Percentiles rank a stretch among this genome's conserved stretches.
phyloP scores from a whole-genome alignment of 2,797 vertebrate genomes.

The Psittacula echo region DNA sequence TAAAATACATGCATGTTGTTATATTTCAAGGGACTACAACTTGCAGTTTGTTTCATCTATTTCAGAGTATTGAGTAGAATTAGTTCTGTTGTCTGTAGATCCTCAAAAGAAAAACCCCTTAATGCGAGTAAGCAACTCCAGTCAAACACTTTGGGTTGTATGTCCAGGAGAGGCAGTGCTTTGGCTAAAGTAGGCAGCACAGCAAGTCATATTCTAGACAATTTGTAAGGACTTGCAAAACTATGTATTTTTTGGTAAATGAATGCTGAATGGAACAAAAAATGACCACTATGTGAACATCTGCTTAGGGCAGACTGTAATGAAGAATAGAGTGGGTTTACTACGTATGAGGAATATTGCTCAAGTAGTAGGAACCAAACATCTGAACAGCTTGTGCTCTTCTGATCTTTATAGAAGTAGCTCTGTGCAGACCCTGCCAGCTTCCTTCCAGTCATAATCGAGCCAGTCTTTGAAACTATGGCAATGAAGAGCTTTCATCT shows the following conservation, averaged over 20 bases:
- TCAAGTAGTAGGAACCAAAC: neutral
- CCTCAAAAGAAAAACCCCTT: neutral
- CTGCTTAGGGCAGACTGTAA: neutral
- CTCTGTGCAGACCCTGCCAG: neutral
- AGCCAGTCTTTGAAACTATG: conserved; percentile 14
- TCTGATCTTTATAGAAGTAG: neutral
- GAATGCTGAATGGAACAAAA: neutral
- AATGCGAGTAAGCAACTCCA: neutral
- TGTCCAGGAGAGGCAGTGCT: neutral
- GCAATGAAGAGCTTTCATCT: conserved; percentile 26
- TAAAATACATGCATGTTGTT: neutral
- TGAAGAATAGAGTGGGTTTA: neutral
- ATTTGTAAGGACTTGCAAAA: neutral
- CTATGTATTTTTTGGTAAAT: neutral
- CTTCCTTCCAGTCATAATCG: neutral
- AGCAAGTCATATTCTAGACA: neutral
- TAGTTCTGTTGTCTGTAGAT: neutral
- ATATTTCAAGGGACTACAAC: neutral
- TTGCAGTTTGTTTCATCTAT: neutral
- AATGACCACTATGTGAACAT: neutral
- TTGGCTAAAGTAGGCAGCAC: neutral
- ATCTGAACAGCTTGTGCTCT: neutral
- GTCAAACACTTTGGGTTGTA: neutral
- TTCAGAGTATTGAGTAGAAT: neutral
- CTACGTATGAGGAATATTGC: neutral